Base-by-base conservation (phyloP, 64 coral and sea anemone genomes). In the Trachythela sp. region DNA sequence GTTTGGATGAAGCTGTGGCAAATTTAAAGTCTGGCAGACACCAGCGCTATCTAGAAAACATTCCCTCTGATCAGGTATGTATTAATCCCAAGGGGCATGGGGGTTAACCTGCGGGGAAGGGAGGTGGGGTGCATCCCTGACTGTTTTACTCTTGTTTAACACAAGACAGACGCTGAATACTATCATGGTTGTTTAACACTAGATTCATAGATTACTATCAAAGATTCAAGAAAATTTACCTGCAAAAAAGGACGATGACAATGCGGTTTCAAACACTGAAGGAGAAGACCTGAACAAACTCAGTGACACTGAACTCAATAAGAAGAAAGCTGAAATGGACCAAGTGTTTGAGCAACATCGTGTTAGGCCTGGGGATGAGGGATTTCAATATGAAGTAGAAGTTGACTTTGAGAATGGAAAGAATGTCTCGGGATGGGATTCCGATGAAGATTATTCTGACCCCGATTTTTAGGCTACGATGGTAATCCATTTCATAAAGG, bases 321-420 rank as follows among this genome's bases (percentile, higher is more conserved):
- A 87, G 42, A 87, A 91, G 70, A 99, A 99, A 89, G 94, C 89
- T 26, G 87, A 87, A 26, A 99, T 99, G 96, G 96, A 99, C 34
- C 58, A 92, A 18, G 87, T 89, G n/a, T 99, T 99, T 89, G 93
- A 99, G 41, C 92, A 90, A 64, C 86, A 99, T 68, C 84, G 96
- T 36, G 68, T 99, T 34, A 94, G 77, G 84, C 96, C 96, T 40
- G 96, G 89, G 13, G 96, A 95, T 54, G 37, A 86, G 67, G 94
- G 91, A 35, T 99, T 93, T 85, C 89, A 93, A 76, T 99, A 99
- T 95, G 93, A 99, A 43, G 94, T 93, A 76, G 96, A 99, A 30
- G 84, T 99, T 9, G 96, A 99, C 0, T 99, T 99, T 77, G 64
- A 40, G 9, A 89, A 77, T 17, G 93, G 96, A 86, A 91, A 95